A percentile compares a stretch with the other conserved stretches of the same genome.
These are phyloP conservation scores for Ceratitis capitata DNA, from an alignment of 1,140 invertebrate species.

Conservation along the genomic window DNA sequence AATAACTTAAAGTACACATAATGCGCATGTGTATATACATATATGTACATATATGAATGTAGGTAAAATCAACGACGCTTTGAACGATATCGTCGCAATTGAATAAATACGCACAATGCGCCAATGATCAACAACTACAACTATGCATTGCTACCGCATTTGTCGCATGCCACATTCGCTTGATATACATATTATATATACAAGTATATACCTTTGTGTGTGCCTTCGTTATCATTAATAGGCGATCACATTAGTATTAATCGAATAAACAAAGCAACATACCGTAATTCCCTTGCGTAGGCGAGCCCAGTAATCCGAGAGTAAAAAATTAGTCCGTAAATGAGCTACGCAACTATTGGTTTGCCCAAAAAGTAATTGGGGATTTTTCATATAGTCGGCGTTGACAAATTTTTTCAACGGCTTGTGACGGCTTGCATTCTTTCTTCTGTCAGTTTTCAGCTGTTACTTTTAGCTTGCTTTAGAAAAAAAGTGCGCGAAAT, in stretches of 20 bases:
- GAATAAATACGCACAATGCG: conserved; percentile 13
- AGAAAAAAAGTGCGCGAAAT: too few species aligned
- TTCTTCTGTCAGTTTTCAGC: too few species aligned
- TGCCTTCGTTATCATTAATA: background rate
- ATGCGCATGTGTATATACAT: background rate
- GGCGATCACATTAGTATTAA: background rate
- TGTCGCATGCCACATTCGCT: background rate
- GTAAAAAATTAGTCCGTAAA: background rate
- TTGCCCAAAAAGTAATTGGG: too few species aligned
- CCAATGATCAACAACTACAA: background rate
- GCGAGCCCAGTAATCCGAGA: background rate
- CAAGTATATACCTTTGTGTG: background rate
- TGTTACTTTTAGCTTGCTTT: too few species aligned
- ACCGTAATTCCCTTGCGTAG: background rate
- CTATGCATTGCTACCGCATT: conserved; percentile 20
- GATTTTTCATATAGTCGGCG: too few species aligned
- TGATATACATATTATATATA: background rate
- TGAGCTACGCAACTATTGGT: too few species aligned
- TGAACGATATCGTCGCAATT: conserved; percentile 6
- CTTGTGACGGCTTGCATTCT: too few species aligned
- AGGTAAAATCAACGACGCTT: background rate
- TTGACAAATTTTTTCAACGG: too few species aligned
- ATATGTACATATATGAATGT: background rate
- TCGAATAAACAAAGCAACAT: background rate
- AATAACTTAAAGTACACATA: too few species aligned